Evolutionary conservation across 53 echinoderm and acorn worm species (phyloP).

Genomic region (Holothuria scabra): DNA sequence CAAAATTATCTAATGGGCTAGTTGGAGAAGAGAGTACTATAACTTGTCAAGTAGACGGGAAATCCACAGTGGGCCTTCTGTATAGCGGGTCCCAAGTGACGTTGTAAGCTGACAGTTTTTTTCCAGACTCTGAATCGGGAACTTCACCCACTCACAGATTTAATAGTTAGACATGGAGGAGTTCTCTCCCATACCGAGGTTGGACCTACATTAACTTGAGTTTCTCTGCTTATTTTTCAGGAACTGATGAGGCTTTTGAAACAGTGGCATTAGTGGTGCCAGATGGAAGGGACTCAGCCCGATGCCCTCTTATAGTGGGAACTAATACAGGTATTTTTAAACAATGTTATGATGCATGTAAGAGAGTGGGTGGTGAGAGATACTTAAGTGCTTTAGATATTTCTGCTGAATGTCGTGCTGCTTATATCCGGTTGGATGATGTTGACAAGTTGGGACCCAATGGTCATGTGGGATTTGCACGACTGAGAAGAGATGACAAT

Average conservation of each 20-base stretch:
- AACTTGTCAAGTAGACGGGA: too few species aligned
- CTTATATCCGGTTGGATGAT: neutral
- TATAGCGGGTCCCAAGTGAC: constrained; percentile 76
- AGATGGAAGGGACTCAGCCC: constrained; percentile 1
- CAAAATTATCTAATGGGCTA: too few species aligned
- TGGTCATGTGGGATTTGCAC: constrained; percentile 6
- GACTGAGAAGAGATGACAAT: neutral
- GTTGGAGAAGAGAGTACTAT: neutral
- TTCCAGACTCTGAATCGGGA: constrained; percentile 29
- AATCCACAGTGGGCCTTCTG: constrained; percentile 31
- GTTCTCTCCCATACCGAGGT: too few species aligned
- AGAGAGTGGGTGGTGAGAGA: neutral
- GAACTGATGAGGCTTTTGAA: too few species aligned
- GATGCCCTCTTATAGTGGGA: constrained; percentile 40
- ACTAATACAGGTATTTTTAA: constrained; percentile 62
- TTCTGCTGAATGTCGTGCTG: too few species aligned
- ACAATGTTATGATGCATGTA: constrained; percentile 27
- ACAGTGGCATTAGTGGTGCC: neutral
- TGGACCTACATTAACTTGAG: too few species aligned
- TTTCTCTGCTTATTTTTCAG: too few species aligned
- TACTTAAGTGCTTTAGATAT: too few species aligned
- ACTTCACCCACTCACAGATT: constrained; percentile 54
- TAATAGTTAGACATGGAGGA: constrained; percentile 67
- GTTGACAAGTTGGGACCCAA: neutral
- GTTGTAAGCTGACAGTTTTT: constrained; percentile 2